Conservation (phyloP, 2,797 vertebrate genomes). For the Urocyon cinereoargenteus region DNA sequence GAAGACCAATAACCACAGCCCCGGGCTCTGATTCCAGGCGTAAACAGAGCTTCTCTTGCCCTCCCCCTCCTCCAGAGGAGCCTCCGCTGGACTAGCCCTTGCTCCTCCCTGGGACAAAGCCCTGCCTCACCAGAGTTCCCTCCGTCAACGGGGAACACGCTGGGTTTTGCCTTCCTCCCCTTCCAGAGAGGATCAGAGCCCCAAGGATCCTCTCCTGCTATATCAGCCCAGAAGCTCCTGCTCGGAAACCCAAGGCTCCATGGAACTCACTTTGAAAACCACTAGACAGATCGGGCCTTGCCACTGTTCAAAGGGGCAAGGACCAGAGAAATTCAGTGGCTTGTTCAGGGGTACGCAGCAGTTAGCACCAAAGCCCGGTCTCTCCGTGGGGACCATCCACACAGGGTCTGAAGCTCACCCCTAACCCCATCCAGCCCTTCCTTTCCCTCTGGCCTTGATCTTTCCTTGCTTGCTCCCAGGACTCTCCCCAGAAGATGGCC, state of each 20-base stretch:
- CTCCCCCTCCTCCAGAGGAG: background rate
- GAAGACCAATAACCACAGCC: slow-evolving; percentile 75
- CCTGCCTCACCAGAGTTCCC: background rate
- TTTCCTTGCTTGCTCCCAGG: background rate
- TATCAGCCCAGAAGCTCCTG: no score
- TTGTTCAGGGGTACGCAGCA: background rate
- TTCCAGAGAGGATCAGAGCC: background rate
- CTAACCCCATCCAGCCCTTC: accelerated
- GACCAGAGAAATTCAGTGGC: background rate
- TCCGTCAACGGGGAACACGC: background rate
- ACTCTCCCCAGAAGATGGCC: background rate
- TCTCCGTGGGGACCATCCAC: background rate
- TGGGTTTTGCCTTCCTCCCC: background rate
- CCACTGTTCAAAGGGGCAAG: background rate
- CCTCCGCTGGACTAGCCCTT: background rate
- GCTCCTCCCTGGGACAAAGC: background rate
- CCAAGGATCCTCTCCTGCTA: accelerated
- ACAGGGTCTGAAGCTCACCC: background rate
- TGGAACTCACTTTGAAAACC: background rate
- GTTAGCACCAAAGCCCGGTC: background rate
- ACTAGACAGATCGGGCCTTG: background rate
- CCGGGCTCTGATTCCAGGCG: slow-evolving; percentile 20
- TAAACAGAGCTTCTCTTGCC: background rate
- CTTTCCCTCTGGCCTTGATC: background rate
- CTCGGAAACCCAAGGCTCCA: background rate